Base-by-base conservation (phyloP, 2,113 vertebrate species). In the Anarrhichthys ocellatus region DNA sequence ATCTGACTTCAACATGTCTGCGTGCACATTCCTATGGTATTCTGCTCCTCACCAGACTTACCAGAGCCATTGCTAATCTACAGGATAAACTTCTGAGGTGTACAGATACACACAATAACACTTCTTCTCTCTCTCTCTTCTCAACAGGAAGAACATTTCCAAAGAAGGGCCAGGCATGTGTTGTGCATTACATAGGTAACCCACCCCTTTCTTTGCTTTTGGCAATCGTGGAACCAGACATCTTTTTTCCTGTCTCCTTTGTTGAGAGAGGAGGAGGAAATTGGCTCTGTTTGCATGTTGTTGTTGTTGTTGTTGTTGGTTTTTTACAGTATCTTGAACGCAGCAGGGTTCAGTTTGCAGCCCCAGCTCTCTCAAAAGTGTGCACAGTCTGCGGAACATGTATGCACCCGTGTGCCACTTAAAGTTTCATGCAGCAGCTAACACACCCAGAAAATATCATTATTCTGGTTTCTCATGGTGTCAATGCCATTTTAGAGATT, bases 171-270 rank as follows among this genome's bases (percentile, higher is more conserved):
- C 98, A 99, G 95, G 98, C 96, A 0, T 99, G 97, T 76, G 97
- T 99, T 80, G 98, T 99, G 76, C 98, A 99, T 94, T 99, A 99
- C 93, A 99, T 97, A 97, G 98, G 98, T 99, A 97, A 95, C 91
- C 40, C 5, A 56, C 54, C 18, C 34, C 15, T 4, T 38, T 17
- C 0, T 46, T 78, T 71, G 11, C 1, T 69, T 64, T 1, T 24
- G 46, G 29, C 15, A 17, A 9, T 27, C 14, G 1, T 62, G 64
- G 15, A 65, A 22, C 29, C 75, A 70, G 54, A 54, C 14, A 5
- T 73, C 44, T 72, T 17, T 17, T 48, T 48, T 6, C 63, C 63
- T 80, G 71, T 85, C 69, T 76, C n/a, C 9, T 34, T 32, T 32
- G 62, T 40, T 7, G 29, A 42, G 52, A 50, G 1, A 88, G 38